Percentiles rank a stretch among this genome's conserved stretches.
Evolutionary conservation across 1,140 invertebrate species (phyloP).

Genomic region (Proales similis): DNA sequence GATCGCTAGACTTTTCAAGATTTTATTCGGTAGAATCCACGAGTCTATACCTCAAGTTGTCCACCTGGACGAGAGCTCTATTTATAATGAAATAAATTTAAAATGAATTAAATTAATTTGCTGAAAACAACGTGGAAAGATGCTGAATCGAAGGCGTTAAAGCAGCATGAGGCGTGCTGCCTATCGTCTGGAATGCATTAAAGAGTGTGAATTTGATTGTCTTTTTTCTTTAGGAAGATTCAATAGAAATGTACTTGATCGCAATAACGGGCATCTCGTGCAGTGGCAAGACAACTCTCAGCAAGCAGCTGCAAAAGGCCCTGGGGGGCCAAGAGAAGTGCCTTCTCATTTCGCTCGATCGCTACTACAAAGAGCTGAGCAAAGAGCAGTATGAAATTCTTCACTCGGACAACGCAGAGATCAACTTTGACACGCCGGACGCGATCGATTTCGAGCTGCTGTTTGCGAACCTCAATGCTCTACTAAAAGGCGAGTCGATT

Average conservation of each 20-base stretch:
- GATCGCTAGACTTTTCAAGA: too few relatives aligned
- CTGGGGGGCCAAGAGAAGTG: conserved; percentile 12
- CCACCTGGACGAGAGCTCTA: too few relatives aligned
- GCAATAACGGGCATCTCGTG: conserved; percentile 24
- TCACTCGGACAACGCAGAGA: conserved; percentile 14
- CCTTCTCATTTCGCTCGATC: conserved; percentile 22
- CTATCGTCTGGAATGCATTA: too few relatives aligned
- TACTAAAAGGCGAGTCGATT: not conserved
- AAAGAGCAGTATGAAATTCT: conserved; percentile 30
- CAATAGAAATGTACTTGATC: conserved; percentile 28
- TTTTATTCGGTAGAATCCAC: too few relatives aligned
- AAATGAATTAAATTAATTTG: too few relatives aligned
- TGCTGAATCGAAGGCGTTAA: too few relatives aligned
- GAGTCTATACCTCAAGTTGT: too few relatives aligned
- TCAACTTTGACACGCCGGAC: conserved; percentile 31
- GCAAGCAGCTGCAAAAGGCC: not conserved
- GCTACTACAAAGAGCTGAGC: conserved; percentile 31
- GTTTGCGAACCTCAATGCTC: not conserved
- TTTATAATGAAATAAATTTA: too few relatives aligned
- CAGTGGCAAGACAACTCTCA: conserved; percentile 13
- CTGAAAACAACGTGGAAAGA: too few relatives aligned
- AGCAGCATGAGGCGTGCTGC: too few relatives aligned
- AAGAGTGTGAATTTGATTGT: too few relatives aligned
- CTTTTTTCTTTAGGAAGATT: too few relatives aligned
- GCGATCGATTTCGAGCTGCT: conserved; percentile 9